Evolutionary conservation across 2,797 vertebrate species (phyloP).

Genomic region (Rhinella marina): DNA sequence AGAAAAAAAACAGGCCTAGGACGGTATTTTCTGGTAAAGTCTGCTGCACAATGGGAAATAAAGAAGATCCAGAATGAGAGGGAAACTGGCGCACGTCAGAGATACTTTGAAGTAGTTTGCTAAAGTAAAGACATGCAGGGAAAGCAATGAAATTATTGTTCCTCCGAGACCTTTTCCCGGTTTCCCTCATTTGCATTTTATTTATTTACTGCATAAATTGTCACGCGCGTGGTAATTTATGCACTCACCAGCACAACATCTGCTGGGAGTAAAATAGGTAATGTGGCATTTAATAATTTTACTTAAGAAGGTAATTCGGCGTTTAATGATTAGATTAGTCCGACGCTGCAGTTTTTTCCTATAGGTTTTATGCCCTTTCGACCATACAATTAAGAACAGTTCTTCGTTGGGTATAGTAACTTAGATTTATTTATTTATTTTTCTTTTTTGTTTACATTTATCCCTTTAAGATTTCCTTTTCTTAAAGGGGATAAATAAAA

Average conservation of each 20-base stretch:
- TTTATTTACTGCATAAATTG: slow-evolving; percentile 31
- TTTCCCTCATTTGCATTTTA: slow-evolving; percentile 9
- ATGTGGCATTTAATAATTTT: slow-evolving; percentile 31
- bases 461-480: not conserved
- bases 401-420: not conserved
- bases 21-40: not conserved
- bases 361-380: not conserved
- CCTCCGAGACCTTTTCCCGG: slow-evolving; percentile 1
- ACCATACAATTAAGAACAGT: not conserved
- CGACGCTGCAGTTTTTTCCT: not conserved
- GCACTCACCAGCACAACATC: slow-evolving; percentile 18
- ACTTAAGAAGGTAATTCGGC: slow-evolving; percentile 17
- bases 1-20: not conserved
- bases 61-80: not conserved
- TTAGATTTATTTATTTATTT: not conserved
- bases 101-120: slow-evolving; percentile 14
- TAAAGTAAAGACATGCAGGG: slow-evolving; percentile 24
- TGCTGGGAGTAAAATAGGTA: slow-evolving; percentile 17
- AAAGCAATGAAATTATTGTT: slow-evolving; percentile 15
- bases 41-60: not conserved
- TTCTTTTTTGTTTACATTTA: not conserved
- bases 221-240: slow-evolving; percentile 2
- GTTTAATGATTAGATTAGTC: slow-evolving; percentile 21
- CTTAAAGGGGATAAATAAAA: not conserved
- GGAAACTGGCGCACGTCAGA: not conserved